Conservation (phyloP, 1,140 invertebrate species). For the Argopecten irradians region DNA sequence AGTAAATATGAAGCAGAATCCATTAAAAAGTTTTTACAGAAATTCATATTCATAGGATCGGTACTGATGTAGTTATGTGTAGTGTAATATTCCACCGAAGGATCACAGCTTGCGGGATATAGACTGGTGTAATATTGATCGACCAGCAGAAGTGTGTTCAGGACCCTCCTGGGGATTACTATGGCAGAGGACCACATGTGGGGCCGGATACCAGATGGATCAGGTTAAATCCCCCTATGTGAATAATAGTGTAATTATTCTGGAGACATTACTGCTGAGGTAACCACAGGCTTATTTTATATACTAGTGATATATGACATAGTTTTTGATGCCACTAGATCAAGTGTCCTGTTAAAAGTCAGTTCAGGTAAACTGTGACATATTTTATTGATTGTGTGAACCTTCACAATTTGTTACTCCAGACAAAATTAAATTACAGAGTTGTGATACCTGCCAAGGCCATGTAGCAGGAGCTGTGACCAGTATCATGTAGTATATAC, state of each 20-base stretch:
- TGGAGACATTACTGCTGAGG: background rate
- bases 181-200: background rate
- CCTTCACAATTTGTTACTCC: background rate
- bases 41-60: background rate
- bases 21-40: background rate
- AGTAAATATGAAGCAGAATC: background rate
- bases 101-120: background rate
- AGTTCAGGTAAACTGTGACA: background rate
- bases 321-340: too few species aligned
- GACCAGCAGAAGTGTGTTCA: background rate
- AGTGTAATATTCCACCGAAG: background rate
- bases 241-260: conserved; percentile 4
- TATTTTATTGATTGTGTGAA: too few species aligned
- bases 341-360: too few species aligned
- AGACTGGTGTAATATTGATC: background rate
- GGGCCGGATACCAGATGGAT: background rate
- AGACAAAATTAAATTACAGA: background rate
- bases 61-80: background rate
- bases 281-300: background rate
- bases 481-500: background rate
- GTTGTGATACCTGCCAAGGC: background rate
- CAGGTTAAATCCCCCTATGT: background rate
- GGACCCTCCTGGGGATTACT: background rate
- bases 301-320: background rate
- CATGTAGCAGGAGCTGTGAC: background rate